Base-by-base conservation (phyloP, 2,888 invertebrate species). In the Loripinus fragilis region DNA sequence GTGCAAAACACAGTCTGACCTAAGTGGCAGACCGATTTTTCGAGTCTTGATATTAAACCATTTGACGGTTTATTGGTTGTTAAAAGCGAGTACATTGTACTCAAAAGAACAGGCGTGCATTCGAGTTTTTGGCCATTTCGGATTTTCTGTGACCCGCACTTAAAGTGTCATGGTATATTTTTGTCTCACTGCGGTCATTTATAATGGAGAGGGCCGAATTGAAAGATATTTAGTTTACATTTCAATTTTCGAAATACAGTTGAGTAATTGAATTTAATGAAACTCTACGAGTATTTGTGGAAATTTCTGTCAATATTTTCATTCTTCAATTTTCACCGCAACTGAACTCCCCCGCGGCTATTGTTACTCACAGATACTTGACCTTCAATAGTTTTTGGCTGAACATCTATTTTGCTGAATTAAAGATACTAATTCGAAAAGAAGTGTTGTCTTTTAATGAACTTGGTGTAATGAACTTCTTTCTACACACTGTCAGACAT, bases 271-370 rank as follows among this genome's bases (percentile, higher is more conserved):
- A 60, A 7, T 60, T 15, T 15, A 60, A 60, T 28, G 23, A 23
- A 60, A 60, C 28, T 15, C 33, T 60, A 33, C n/a, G 17, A 60
- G 33, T 5, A 60, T 60, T n/a, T 60, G 33, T 33, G 15, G 20
- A 60, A 30, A 8, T 33, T 33, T 28, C 23, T 60, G 30, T 33
- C 30, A 60, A 60, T 60, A 60, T 60, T 60, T 60, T 60, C 60
- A 60, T 60, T 60, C 60, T 60, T 12, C 45, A 45, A 17, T 45
- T 12, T 38, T 38, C 38, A 38, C 38, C 38, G 38, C 38, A 38
- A 45, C 15, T 3, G 45, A 20, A 20, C 20, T 45, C 20, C 17
- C 45, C 45, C 45, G 3, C 8, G 45, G 45, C n/a, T 45, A 20
- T 20, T 20, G 20, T 45, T 45, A 45, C 45, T 45, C 45, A 45